A percentile compares a stretch with the other conserved stretches of the same genome.
phyloP scores from a whole-genome alignment of 2,797 vertebrate genomes.

The Eleutherodactylus coqui region DNA sequence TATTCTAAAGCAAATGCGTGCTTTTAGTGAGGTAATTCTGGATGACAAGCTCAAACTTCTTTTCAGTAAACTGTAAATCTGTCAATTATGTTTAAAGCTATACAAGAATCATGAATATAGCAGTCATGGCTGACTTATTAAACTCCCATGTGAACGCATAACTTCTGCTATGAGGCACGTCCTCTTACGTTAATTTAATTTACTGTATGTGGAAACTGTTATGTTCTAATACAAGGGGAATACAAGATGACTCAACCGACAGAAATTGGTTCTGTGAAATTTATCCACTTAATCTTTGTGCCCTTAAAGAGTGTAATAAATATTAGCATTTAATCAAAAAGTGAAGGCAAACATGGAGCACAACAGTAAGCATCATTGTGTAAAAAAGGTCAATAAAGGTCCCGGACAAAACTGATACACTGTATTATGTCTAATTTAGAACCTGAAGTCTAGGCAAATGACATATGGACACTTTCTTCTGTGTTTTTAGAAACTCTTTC shows the following conservation, averaged over 20 bases:
- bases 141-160: conserved; percentile 17
- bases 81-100: conserved; percentile 35
- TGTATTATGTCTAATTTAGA: not conserved
- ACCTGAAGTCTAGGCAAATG: not conserved
- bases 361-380: not conserved
- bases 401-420: too few species aligned
- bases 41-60: conserved; percentile 25
- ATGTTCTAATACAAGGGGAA: not conserved
- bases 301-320: not conserved
- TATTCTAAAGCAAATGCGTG: conserved; percentile 14
- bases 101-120: conserved; percentile 21
- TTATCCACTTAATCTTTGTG: not conserved
- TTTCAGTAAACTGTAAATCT: conserved; percentile 38
- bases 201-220: conserved; percentile 39
- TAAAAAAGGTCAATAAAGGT: not conserved
- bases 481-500: not conserved
- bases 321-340: not conserved
- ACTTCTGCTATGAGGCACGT: conserved; percentile 26
- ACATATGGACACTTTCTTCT: not conserved
- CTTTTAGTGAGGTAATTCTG: conserved; percentile 33
- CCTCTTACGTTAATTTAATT: not conserved
- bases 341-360: not conserved
- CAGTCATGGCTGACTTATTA: conserved; percentile 23
- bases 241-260: not conserved
- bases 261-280: not conserved